phyloP scores from a whole-genome alignment of 2,113 vertebrate genomes.

The Leptodactylus fuscus region DNA sequence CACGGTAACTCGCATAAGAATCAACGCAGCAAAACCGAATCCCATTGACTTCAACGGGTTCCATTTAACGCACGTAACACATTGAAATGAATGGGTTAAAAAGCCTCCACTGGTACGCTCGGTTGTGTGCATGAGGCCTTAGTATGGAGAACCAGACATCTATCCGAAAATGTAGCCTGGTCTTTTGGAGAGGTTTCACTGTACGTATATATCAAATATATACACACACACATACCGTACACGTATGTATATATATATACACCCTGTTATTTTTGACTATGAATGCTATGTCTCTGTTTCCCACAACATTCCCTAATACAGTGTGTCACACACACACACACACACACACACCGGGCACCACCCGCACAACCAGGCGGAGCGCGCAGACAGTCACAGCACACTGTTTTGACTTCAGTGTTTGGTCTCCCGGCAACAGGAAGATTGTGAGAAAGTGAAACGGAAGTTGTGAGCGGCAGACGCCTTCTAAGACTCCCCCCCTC shows the following conservation, averaged over 20 bases:
- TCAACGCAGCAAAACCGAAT: too few relatives aligned
- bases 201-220: too few relatives aligned
- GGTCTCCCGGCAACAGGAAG: conserved; percentile 41
- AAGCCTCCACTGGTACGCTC: too few relatives aligned
- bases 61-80: too few relatives aligned
- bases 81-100: too few relatives aligned
- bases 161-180: too few relatives aligned
- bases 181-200: too few relatives aligned
- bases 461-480: conserved; percentile 16
- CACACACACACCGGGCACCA: not conserved
- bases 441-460: conserved; percentile 54
- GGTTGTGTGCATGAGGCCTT: too few relatives aligned
- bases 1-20: too few relatives aligned
- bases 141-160: too few relatives aligned
- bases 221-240: not conserved
- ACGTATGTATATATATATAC: not conserved
- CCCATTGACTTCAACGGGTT: too few relatives aligned
- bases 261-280: not conserved
- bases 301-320: not conserved
- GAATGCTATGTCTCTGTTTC: not conserved
- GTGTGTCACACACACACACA: not conserved
- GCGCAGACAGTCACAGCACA: not conserved
- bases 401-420: conserved; percentile 52
- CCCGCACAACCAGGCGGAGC: not conserved
- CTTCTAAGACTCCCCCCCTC: not conserved